Evolutionary conservation across 2,888 invertebrate genomes (phyloP).

Genomic region (Drosophila barbarae): DNA sequence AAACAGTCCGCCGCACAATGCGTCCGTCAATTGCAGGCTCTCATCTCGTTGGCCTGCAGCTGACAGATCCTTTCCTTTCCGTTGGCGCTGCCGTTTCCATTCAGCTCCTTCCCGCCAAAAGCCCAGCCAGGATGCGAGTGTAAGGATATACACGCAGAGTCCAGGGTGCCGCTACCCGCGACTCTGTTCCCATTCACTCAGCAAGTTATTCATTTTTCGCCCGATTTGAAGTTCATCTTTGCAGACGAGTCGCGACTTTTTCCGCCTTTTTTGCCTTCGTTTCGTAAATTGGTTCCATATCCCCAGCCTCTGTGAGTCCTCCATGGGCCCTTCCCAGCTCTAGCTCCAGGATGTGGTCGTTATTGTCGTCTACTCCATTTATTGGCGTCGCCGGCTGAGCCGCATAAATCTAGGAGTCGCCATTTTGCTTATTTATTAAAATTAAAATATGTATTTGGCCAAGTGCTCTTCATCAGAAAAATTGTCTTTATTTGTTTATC

Average conservation of each 20-base stretch:
- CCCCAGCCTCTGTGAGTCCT: conserved; percentile 9
- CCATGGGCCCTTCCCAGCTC: background rate
- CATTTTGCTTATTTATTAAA: conserved; percentile 76
- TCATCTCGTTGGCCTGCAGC: conserved; percentile 62
- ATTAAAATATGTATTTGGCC: conserved; percentile 67
- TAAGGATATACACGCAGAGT: conserved; percentile 18
- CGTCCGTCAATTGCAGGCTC: conserved; percentile 78
- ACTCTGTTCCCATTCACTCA: conserved; percentile 35
- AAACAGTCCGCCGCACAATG: conserved; percentile 76
- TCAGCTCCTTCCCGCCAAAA: conserved; percentile 20
- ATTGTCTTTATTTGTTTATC: conserved; percentile 26
- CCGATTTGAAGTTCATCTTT: conserved; percentile 66
- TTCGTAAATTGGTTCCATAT: conserved; percentile 62
- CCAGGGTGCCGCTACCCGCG: conserved; percentile 36
- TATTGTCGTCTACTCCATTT: conserved; percentile 61
- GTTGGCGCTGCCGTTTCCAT: background rate
- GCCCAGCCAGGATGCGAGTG: conserved; percentile 10
- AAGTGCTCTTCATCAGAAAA: conserved; percentile 5
- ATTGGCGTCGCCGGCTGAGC: conserved; percentile 55
- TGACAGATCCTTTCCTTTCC: conserved; percentile 70
- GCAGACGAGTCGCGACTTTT: conserved; percentile 33
- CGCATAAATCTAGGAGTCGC: conserved; percentile 69
- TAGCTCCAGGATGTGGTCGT: conserved; percentile 19
- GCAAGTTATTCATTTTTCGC: conserved; percentile 65
- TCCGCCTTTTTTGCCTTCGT: conserved; percentile 14